Conservation (phyloP, 2,797 vertebrate genomes). For the Lateolabrax maculatus region DNA sequence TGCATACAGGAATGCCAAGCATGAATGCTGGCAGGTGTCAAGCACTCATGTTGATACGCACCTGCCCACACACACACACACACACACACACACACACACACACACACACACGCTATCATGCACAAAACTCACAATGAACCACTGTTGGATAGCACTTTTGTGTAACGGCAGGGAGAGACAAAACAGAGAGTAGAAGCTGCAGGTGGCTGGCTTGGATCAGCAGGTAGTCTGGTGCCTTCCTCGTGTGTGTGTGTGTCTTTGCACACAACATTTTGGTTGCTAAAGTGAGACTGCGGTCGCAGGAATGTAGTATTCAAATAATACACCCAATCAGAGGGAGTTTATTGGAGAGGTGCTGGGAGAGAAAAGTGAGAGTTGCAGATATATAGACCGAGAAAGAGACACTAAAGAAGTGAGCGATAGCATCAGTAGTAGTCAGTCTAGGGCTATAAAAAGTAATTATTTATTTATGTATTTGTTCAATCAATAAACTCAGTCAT, state of each 20-base stretch:
- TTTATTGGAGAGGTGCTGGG: neutral
- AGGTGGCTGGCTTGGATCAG: slow-evolving; percentile 60
- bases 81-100: slow-evolving; percentile 14
- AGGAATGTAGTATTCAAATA: slow-evolving; percentile 47
- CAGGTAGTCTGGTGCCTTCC: slow-evolving; percentile 42
- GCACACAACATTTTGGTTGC: slow-evolving; percentile 17
- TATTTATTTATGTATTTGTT: slow-evolving; percentile 21
- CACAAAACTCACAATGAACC: slow-evolving; percentile 41
- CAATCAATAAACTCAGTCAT: slow-evolving; percentile 31
- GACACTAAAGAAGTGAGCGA: neutral
- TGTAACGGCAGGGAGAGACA: slow-evolving; percentile 42
- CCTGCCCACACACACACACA: slow-evolving; percentile 10
- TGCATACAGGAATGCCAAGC: slow-evolving; percentile 1
- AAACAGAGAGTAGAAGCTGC: slow-evolving; percentile 56
- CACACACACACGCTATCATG: slow-evolving; percentile 9
- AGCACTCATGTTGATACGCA: slow-evolving; percentile 21
- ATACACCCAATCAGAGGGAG: neutral
- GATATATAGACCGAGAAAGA: neutral
- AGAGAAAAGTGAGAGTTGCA: neutral
- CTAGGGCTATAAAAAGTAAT: neutral
- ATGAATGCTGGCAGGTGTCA: slow-evolving; percentile 55
- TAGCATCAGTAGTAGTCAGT: neutral
- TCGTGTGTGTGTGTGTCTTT: slow-evolving; percentile 17
- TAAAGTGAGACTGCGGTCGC: slow-evolving; percentile 35
- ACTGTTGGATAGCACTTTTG: slow-evolving; percentile 58